Evolutionary conservation across 2,797 vertebrate species (phyloP), one percentile per base, ranked within the genome.

Genomic region (Platyrinchus mystaceus): DNA sequence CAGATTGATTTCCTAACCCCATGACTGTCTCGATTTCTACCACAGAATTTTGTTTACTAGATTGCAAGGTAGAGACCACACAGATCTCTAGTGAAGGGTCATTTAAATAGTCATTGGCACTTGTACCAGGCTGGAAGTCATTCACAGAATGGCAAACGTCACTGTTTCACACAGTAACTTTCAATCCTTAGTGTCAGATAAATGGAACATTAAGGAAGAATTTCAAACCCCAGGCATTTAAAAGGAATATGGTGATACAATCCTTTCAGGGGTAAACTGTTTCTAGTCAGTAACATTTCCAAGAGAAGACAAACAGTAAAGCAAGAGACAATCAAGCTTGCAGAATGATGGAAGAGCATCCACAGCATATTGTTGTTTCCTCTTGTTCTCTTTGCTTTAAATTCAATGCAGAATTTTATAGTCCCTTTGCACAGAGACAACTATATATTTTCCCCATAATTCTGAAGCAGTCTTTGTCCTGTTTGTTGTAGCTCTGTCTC

Each of bases 371-470:
- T 94, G 84, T 66, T 81, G 47, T 36, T 84, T 78, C 43, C 87
- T 68, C 82, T 90, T 92, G 73, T 75, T 92, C 82, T 66, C 78
- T 55, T 66, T 41, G 36, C 82, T 67, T 91, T 92, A 81, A 91
- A 94, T 80, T 94, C 78, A 91, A 59, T 52, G 66, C n/a, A 83
- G 75, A 92, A 77, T 82, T 80, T 95, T 89, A 94, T 52, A 73
- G 70, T 53, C 55, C 44, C 59, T 73, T 59, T 66, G 79, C 37
- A 82, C 67, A 91, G 82, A 3, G 21, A 73, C 44, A 93, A 60
- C 82, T 58, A 76, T 63, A 62, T 68, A 89, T 88, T 91, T 86
- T 70, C 60, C 60, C 83, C 17, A 2, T 52, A 74, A 85, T 89
- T 89, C 88, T 77, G 37, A 83, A 89, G 37, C 34, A 77, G 59